Evolutionary conservation across 2,113 vertebrate species (phyloP).

Genomic region (Eurystomus gularis): DNA sequence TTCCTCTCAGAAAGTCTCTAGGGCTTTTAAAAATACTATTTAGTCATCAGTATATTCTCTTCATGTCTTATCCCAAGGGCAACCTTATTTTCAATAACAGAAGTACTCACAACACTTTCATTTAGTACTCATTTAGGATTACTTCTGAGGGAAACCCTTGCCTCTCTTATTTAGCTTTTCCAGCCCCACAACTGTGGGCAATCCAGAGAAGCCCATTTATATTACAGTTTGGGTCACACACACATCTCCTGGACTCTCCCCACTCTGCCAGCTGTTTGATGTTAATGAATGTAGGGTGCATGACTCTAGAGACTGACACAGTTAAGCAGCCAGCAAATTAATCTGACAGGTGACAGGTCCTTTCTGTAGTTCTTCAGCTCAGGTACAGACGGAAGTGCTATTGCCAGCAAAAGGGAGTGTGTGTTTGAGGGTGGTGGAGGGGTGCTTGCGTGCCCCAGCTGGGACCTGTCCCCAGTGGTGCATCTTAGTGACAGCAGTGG

Average conservation of each 20-base stretch:
- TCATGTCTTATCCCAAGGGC: not conserved
- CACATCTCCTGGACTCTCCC: not conserved
- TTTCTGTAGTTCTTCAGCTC: not conserved
- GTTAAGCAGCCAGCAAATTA: not conserved
- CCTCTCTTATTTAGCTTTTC: not conserved
- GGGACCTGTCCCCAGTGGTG: not conserved
- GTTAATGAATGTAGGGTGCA: not conserved
- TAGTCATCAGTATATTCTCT: not conserved
- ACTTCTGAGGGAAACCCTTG: not conserved
- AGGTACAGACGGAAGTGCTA: not conserved
- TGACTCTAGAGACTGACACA: not conserved
- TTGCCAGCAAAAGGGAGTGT: not conserved
- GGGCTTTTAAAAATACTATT: not conserved
- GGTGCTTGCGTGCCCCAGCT: rapidly evolving
- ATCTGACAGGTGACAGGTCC: not conserved
- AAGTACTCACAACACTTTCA: not conserved
- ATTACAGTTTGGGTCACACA: not conserved
- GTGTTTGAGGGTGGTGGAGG: not conserved
- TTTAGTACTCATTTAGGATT: not conserved
- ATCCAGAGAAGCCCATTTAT: not conserved
- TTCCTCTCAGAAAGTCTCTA: not conserved
- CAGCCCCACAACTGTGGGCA: not conserved
- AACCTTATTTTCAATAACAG: not conserved
- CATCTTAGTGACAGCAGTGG: not conserved
- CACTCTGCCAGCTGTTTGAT: not conserved